Conservation (phyloP, 2,113 vertebrate species). For the Lophochroa leadbeateri region DNA sequence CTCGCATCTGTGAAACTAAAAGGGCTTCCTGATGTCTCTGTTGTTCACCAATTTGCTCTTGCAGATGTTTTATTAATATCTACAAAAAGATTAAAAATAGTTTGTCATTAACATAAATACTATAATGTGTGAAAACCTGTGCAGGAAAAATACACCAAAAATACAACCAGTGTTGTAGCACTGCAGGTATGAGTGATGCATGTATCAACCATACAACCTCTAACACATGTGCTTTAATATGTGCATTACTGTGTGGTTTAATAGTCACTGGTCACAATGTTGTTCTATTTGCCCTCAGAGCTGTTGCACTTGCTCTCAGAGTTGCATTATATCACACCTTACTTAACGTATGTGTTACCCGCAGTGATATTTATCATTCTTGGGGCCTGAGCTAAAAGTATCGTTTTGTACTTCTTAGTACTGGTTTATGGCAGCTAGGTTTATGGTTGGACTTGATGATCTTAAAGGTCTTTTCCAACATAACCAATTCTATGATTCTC, state of each 20-base stretch:
- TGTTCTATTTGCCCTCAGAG: background rate
- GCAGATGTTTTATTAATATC: slow-evolving; percentile 85
- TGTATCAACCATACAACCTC: background rate
- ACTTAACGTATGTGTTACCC: background rate
- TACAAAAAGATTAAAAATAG: slow-evolving; percentile 54
- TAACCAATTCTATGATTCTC: too few relatives aligned
- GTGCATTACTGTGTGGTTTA: background rate
- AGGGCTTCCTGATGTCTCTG: slow-evolving; percentile 82
- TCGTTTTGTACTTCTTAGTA: background rate
- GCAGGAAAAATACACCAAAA: background rate
- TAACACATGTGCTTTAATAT: background rate
- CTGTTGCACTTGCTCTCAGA: background rate
- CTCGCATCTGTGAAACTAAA: slow-evolving; percentile 79
- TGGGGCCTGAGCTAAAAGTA: background rate
- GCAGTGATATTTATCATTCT: background rate
- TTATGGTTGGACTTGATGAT: too few relatives aligned
- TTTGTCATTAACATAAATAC: background rate
- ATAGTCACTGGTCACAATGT: background rate
- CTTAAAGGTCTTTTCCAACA: too few relatives aligned
- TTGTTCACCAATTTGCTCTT: slow-evolving; percentile 83
- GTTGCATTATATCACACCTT: background rate
- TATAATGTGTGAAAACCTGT: background rate
- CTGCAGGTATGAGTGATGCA: background rate
- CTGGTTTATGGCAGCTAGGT: background rate
- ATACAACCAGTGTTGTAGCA: background rate